Evolutionary conservation across 30 jellyfish, hydroid and myxozoan species (phyloP).

Genomic region (Rhopilema esculentum): DNA sequence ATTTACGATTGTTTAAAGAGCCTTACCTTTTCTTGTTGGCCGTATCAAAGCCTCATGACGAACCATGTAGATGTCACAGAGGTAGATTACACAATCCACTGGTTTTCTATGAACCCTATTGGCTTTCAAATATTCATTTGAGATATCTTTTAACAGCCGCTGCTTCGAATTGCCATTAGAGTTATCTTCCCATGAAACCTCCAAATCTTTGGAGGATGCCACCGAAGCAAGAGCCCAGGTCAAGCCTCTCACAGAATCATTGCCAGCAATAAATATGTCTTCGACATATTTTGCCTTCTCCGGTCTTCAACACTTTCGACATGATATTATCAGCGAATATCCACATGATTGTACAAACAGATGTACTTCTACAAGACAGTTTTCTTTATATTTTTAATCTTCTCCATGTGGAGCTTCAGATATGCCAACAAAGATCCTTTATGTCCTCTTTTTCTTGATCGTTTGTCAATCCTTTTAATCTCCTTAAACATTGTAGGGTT

Average conservation of each 20-base stretch:
- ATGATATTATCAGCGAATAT: slow-evolving; percentile 35
- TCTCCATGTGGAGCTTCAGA: slow-evolving; percentile 22
- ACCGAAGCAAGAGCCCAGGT: slow-evolving; percentile 38
- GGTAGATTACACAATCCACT: slow-evolving; percentile 17
- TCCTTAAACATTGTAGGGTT: background rate
- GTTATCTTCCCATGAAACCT: slow-evolving; percentile 46
- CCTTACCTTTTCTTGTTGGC: slow-evolving; percentile 11
- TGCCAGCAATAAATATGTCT: slow-evolving; percentile 30
- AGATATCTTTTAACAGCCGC: slow-evolving; percentile 2
- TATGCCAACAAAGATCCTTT: slow-evolving; percentile 50
- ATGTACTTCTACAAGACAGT: slow-evolving; percentile 61
- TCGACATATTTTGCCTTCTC: background rate
- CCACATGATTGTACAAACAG: background rate
- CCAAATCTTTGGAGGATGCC: slow-evolving; percentile 40
- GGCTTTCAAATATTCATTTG: slow-evolving; percentile 41
- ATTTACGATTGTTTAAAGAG: too few species aligned
- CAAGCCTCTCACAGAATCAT: slow-evolving; percentile 39
- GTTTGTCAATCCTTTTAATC: slow-evolving; percentile 26
- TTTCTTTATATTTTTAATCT: background rate
- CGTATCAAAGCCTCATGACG: slow-evolving; percentile 13
- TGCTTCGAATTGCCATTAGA: background rate
- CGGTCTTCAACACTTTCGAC: background rate
- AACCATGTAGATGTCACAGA: slow-evolving; percentile 22
- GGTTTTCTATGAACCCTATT: background rate
- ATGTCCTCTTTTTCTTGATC: slow-evolving; percentile 49